Evolutionary conservation across 2,888 invertebrate species (phyloP), one percentile per base, ranked within the genome.

Genomic region (Agrochola lota): DNA sequence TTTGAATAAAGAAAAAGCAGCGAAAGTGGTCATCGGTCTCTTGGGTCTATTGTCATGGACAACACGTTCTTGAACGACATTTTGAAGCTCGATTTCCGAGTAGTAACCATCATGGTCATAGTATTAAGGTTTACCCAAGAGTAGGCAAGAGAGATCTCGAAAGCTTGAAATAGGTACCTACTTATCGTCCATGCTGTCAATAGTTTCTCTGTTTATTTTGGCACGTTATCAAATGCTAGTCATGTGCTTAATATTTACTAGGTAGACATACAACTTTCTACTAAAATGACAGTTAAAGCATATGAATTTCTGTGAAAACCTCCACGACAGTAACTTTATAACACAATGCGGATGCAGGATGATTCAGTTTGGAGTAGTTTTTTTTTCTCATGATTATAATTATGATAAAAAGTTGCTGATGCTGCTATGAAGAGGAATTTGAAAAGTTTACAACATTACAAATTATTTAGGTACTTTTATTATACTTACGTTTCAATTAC

Each of bases 11-110:
- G 93, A 94, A 95, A 94, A 93, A 93, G 93, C 87, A 96, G 96
- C 94, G 96, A 96, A 96, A 96, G 96, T 96, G 92, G 83, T 91
- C 83, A 90, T 90, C 85, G 91, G 92, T 92, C 94, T 92, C 94
- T 91, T 84, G 90, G 87, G 93, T 90, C 91, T 89, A 95, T 95
- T 95, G 94, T 95, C 70, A 95, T 95, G 94, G 90, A 85, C 84
- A 90, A 90, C 96, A 95, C 96, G 96, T 95, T 93, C 91, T 90
- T 88, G 88, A 90, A 91, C 89, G 92, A 92, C 93, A 93, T 91
- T 93, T 92, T 87, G 85, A 91, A 91, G 85, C 88, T 91, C 85
- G 87, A 92, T 93, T 93, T 92, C 91, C 88, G 89, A 90, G 88
- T 89, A 86, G 83, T 90, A 85, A 87, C 84, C 74, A 89, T 75